These are phyloP conservation scores for Akabosia matsudoensis DNA, from an alignment of 1,140 invertebrate species.

Conservation along the genomic window DNA sequence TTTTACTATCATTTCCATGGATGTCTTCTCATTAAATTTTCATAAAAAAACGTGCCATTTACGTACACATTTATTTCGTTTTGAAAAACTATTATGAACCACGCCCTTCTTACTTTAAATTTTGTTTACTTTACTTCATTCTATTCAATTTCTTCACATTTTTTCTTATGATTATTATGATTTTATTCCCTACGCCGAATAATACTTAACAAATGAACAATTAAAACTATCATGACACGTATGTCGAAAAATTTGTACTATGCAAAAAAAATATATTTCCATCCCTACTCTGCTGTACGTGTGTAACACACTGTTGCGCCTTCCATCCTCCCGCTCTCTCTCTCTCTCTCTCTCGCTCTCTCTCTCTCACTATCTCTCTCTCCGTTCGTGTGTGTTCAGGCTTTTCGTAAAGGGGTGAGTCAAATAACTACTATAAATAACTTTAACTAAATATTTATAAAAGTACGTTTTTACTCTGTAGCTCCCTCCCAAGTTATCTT, in stretches of 20 bases:
- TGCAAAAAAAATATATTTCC: slow-evolving; percentile 30
- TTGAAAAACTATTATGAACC: slow-evolving; percentile 18
- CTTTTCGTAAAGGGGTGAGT: slow-evolving; percentile 49
- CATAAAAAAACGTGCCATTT: background rate
- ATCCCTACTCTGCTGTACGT: slow-evolving; percentile 34
- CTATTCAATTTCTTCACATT: background rate
- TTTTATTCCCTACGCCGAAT: background rate
- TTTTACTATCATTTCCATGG: too few species aligned
- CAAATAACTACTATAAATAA: slow-evolving; percentile 26
- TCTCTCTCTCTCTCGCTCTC: slow-evolving; percentile 9
- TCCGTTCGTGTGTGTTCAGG: slow-evolving; percentile 41
- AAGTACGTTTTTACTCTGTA: too few species aligned
- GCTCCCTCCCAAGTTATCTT: too few species aligned
- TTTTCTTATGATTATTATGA: background rate
- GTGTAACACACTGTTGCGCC: slow-evolving; percentile 22
- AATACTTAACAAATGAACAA: too few species aligned
- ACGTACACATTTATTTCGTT: background rate
- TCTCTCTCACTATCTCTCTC: slow-evolving; percentile 23
- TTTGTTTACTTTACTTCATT: slow-evolving; percentile 32
- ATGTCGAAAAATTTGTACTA: slow-evolving; percentile 14
- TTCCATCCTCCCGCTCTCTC: slow-evolving; percentile 12
- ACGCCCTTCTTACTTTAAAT: slow-evolving; percentile 14
- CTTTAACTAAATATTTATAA: too few species aligned
- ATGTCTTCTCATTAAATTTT: background rate
- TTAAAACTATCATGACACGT: background rate